phyloP scores from a whole-genome alignment of 2,797 vertebrate genomes.

The Coccyzus lansbergi region DNA sequence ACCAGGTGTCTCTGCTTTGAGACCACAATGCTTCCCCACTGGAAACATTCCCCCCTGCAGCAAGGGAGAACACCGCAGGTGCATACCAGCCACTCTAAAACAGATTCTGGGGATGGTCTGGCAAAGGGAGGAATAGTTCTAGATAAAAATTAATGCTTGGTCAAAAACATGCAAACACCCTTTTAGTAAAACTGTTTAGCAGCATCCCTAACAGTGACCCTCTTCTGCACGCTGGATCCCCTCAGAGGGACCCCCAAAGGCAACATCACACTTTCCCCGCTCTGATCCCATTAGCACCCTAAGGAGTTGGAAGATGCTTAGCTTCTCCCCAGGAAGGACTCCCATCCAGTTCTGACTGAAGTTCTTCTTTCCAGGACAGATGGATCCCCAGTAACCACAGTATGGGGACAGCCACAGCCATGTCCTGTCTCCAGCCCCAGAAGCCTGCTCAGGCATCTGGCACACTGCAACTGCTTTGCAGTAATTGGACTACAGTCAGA shows the following conservation, averaged over 20 bases:
- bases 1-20: background rate
- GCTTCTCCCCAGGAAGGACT: background rate
- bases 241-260: background rate
- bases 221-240: background rate
- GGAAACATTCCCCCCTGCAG: background rate
- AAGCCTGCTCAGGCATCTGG: accelerated
- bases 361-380: background rate
- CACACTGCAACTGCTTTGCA: background rate
- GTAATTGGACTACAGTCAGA: background rate
- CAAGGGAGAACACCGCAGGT: background rate
- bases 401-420: accelerated
- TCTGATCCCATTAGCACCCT: background rate
- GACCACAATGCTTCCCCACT: background rate
- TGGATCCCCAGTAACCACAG: background rate
- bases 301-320: too few relatives aligned
- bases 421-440: background rate
- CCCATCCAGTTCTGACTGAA: background rate
- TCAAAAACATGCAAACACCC: background rate
- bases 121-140: background rate
- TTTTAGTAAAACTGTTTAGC: background rate
- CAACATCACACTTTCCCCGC: background rate
- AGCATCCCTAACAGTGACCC: background rate
- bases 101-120: background rate
- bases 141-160: background rate
- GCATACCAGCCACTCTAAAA: background rate